These are phyloP conservation scores for Tetraneura akinire DNA, from an alignment of 1,140 invertebrate genomes.

Conservation along the genomic window DNA sequence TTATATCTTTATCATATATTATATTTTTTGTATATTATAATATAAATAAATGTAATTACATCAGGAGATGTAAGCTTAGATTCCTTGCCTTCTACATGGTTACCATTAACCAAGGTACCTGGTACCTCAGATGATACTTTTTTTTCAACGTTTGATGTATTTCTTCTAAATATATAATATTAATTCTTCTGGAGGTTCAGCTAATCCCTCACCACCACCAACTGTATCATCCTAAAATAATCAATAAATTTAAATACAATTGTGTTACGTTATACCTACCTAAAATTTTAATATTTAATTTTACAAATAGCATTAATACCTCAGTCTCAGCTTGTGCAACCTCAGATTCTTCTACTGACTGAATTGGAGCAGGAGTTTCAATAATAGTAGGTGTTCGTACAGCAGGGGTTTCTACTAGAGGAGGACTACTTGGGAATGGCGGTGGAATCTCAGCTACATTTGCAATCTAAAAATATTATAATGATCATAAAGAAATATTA, in stretches of 20 bases:
- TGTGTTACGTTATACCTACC: too few species aligned
- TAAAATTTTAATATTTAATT: too few species aligned
- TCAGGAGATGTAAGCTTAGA: constrained; percentile 3
- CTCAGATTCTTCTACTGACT: constrained; percentile 14
- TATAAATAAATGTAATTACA: constrained; percentile 8
- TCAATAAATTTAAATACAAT: not conserved
- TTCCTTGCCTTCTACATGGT: constrained; percentile 11
- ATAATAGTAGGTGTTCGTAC: constrained; percentile 26
- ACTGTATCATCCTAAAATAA: constrained; percentile 37
- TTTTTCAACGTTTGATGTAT: constrained; percentile 43
- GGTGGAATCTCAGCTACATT: constrained; percentile 8
- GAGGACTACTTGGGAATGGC: constrained; percentile 34
- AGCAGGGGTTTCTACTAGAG: constrained; percentile 29
- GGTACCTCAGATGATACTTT: constrained; percentile 46
- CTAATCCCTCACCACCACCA: constrained; percentile 44
- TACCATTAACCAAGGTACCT: constrained; percentile 46
- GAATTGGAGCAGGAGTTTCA: constrained; percentile 28
- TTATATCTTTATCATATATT: too few species aligned
- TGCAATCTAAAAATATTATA: constrained; percentile 12
- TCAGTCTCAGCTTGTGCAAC: constrained; percentile 32
- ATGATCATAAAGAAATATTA: not conserved
- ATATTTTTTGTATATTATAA: too few species aligned
- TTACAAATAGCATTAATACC: not conserved
- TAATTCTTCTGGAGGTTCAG: constrained; percentile 43
- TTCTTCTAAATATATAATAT: too few species aligned